phyloP scores from a whole-genome alignment of 2,113 vertebrate species.

The Rhinoderma darwinii region DNA sequence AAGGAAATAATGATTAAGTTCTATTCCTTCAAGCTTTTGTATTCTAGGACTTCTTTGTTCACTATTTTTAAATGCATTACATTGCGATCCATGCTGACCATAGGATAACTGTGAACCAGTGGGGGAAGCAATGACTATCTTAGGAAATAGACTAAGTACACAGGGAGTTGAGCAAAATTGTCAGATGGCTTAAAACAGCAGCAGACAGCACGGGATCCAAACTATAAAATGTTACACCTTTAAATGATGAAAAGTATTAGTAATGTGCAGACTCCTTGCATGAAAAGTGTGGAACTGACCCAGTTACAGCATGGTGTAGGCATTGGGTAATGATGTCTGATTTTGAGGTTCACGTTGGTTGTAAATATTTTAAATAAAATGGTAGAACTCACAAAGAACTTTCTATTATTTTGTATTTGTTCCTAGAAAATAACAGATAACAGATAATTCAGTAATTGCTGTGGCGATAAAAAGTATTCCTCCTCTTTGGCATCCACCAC shows the following conservation, averaged over 20 bases:
- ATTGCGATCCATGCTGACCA: conserved; percentile 28
- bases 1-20: neutral
- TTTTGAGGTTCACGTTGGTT: conserved; percentile 5
- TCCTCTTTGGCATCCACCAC: neutral
- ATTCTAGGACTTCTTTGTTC: conserved; percentile 36
- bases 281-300: conserved; percentile 30
- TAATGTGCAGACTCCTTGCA: conserved; percentile 24
- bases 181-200: conserved; percentile 38
- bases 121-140: conserved; percentile 38
- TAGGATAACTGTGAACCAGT: conserved; percentile 32
- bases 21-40: conserved; percentile 21
- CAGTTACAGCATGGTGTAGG: conserved; percentile 19
- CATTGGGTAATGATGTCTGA: conserved; percentile 26
- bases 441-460: conserved; percentile 25
- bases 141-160: conserved; percentile 42
- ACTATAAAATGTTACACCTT: conserved; percentile 31
- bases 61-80: conserved; percentile 31
- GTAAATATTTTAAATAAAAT: conserved; percentile 40
- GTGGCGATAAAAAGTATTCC: conserved; percentile 3
- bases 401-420: conserved; percentile 14
- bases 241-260: conserved; percentile 36
- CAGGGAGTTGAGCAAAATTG: conserved; percentile 43
- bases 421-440: conserved; percentile 1
- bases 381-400: conserved; percentile 17
- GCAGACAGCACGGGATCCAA: conserved; percentile 19